Percentiles rank a stretch among this genome's conserved stretches.
These are phyloP conservation scores for Fopius arisanus DNA, from an alignment of 1,140 invertebrate genomes.

Conservation along the genomic window DNA sequence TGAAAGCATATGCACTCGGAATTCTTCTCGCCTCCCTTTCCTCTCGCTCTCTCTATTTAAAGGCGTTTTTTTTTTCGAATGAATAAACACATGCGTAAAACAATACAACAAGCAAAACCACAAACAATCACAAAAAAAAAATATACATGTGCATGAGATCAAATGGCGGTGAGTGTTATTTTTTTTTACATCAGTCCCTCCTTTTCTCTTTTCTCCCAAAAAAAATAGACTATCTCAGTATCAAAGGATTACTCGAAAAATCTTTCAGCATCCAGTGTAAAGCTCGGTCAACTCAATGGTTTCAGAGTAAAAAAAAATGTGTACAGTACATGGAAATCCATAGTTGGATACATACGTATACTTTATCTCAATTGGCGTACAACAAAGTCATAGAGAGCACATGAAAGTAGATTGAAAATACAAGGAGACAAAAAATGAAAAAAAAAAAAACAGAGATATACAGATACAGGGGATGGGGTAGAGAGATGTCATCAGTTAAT, in stretches of 20 bases:
- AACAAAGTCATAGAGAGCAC: slow-evolving; percentile 16
- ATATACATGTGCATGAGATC: neutral
- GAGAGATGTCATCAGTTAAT: neutral
- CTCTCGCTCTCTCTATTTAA: neutral
- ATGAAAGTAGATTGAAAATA: slow-evolving; percentile 20
- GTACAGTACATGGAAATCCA: neutral
- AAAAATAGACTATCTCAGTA: neutral
- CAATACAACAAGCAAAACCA: neutral
- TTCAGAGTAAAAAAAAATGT: neutral
- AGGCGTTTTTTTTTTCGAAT: neutral
- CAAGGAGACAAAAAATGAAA: neutral
- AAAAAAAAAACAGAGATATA: neutral
- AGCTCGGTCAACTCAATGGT: neutral
- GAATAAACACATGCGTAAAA: neutral
- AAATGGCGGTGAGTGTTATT: neutral
- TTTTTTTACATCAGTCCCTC: too few species aligned
- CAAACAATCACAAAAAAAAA: neutral
- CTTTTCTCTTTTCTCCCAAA: neutral
- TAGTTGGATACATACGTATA: neutral
- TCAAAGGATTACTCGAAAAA: neutral
- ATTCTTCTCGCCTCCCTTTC: neutral
- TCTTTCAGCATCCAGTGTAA: neutral
- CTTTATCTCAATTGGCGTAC: neutral
- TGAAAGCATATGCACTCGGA: neutral
- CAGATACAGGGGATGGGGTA: neutral